These are phyloP conservation scores for Palythoa grandiflora DNA, from an alignment of 92 coral and sea anemone species.

Conservation along the genomic window DNA sequence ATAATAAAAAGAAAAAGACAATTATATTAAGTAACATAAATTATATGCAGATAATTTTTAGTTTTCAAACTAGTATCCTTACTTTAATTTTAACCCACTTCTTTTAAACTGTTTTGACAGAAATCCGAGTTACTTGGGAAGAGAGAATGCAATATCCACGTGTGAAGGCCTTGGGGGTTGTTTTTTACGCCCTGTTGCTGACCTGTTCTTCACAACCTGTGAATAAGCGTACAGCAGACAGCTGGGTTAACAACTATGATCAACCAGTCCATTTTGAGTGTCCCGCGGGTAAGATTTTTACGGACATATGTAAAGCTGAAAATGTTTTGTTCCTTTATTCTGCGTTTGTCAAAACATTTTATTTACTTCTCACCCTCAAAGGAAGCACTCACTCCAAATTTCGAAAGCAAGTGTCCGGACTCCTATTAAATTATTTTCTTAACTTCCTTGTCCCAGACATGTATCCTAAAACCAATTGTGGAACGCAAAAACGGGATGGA, in stretches of 20 bases:
- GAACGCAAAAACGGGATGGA: no score
- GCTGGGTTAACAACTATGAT: slow-evolving; percentile 31
- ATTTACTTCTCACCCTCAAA: no score
- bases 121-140: not conserved
- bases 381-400: no score
- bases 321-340: not conserved
- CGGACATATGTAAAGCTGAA: not conserved
- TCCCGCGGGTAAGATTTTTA: slow-evolving; percentile 21
- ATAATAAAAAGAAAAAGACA: no score
- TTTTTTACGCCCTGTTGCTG: not conserved
- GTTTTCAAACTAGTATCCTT: no score
- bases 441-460: no score
- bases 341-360: not conserved
- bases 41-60: no score
- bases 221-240: not conserved
- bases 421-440: no score
- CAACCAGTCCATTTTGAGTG: slow-evolving; percentile 39
- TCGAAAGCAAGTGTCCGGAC: no score
- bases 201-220: slow-evolving; percentile 15
- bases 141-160: not conserved
- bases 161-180: not conserved
- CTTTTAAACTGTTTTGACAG: not conserved
- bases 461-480: no score
- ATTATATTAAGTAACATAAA: no score
- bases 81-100: not conserved